Base-by-base conservation (phyloP, 2,113 vertebrate genomes). In the human (Homo sapiens) region DNA sequence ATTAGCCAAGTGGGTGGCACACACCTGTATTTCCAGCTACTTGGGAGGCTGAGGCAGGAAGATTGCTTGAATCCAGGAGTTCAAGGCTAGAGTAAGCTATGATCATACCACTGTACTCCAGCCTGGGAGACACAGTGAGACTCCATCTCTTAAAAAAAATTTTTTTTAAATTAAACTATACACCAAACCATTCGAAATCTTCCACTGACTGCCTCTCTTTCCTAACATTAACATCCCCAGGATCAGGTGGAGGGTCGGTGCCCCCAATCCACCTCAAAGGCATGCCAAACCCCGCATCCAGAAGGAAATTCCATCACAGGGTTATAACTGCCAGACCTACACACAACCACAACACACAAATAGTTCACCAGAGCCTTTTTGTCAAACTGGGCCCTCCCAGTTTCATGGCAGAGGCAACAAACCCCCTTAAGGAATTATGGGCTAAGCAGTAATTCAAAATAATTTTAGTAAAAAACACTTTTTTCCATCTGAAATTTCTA, bases 401-500 rank as follows among this genome's bases (percentile, higher is more conserved):
- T 50, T 55, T 85, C 66, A 75, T 0, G 35, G 23, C 12, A 81
- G 90, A 80, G 66, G 30, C 20, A 76, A n/a, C 50, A 95, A 52
- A 43, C 8, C 25, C 20, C 22, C 23, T 18, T 10, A 14, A 64
- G 61, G 61, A 30, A 32, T n/a, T 68, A 68, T 4, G 32, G 32
- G 66, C 32, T 43, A 79, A 2, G 9, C 13, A 79, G 43, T 61
- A 70, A 84, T 70, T 76, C 72, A 84, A 93, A 95, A 94, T 79
- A 82, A 88, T 55, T 91, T 78, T 79, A 61, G 79, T 64, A 90
- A 59, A 57, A 94, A 61, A 55, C 32, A 27, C 35, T 83, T 89
- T 27, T 96, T 90, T 40, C 50, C 52, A 76, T 32, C 32, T 83
- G 72, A 91, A 89, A 57, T 93, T 95, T 93, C 57, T 89, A 82